A percentile compares a stretch with the other conserved stretches of the same genome.
phyloP scores from a whole-genome alignment of 2,797 vertebrate genomes.

The Nyctalus aviator region DNA sequence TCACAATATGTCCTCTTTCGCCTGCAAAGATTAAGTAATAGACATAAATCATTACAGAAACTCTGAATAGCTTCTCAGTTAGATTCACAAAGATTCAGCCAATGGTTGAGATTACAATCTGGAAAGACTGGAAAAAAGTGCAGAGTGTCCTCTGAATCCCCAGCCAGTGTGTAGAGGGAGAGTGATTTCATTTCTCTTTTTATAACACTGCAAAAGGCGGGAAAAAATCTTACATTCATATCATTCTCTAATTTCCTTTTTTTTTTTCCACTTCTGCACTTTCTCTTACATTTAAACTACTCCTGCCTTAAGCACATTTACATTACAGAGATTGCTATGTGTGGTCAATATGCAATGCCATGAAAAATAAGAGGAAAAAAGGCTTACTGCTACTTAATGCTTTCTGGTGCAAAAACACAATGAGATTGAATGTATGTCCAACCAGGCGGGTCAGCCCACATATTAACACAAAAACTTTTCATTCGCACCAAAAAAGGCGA shows the following conservation, averaged over 20 bases:
- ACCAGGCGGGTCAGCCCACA: neutral
- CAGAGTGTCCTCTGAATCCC: no score
- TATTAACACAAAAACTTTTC: neutral
- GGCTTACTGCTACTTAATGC: neutral
- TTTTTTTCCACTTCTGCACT: neutral
- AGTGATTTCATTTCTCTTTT: neutral
- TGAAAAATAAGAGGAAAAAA: neutral
- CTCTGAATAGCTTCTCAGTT: neutral
- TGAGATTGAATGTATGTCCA: neutral
- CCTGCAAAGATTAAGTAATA: neutral
- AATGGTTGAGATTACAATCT: neutral
- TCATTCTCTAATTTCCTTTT: neutral
- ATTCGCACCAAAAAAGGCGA: neutral
- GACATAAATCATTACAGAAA: neutral
- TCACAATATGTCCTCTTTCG: neutral
- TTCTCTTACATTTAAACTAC: neutral
- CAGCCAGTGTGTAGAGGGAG: neutral
- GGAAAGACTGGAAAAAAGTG: neutral
- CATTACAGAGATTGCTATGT: neutral
- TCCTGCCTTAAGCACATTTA: neutral
- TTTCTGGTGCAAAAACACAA: neutral
- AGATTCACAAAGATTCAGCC: neutral
- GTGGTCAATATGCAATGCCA: neutral
- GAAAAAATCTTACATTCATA: neutral
- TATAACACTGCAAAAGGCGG: neutral